Evolutionary conservation across 2,888 invertebrate genomes (phyloP).

Genomic region (Tineola bisselliella): DNA sequence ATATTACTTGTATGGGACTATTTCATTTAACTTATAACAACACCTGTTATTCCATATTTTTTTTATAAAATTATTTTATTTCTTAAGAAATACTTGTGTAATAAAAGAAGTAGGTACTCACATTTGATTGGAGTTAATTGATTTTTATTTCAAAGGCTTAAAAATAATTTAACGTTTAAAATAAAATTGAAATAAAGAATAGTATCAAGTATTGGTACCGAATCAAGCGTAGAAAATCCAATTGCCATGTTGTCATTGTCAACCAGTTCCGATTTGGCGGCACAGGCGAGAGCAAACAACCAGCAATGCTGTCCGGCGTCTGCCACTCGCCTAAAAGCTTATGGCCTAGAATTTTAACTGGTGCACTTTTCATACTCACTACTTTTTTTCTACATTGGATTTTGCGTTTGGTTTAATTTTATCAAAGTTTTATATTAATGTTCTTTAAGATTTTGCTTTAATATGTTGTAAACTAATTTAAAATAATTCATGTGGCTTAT

Average conservation of each 20-base stretch:
- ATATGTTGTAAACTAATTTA: too few relatives aligned
- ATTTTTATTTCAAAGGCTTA: background rate
- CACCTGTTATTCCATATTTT: background rate
- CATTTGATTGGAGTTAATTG: too few relatives aligned
- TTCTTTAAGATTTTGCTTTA: too few relatives aligned
- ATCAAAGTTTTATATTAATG: too few relatives aligned
- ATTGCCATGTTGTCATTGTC: conserved; percentile 21
- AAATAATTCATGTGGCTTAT: too few relatives aligned
- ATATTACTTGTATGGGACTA: too few relatives aligned
- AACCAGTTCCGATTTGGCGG: conserved; percentile 17
- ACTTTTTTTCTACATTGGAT: too few relatives aligned
- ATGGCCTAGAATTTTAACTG: conserved; percentile 16
- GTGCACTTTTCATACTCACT: background rate
- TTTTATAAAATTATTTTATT: too few relatives aligned
- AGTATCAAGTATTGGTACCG: conserved; percentile 16
- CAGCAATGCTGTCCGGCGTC: conserved; percentile 8
- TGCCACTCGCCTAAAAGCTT: conserved; percentile 13
- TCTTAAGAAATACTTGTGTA: too few relatives aligned
- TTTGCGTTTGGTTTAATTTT: too few relatives aligned
- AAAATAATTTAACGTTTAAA: background rate
- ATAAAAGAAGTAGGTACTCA: too few relatives aligned
- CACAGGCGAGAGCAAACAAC: conserved; percentile 10
- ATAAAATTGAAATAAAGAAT: conserved; percentile 13
- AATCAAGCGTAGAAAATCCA: conserved; percentile 20
- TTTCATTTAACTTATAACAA: too few relatives aligned